phyloP scores from a whole-genome alignment of 2,888 invertebrate species.

The Gerris lacustris region DNA sequence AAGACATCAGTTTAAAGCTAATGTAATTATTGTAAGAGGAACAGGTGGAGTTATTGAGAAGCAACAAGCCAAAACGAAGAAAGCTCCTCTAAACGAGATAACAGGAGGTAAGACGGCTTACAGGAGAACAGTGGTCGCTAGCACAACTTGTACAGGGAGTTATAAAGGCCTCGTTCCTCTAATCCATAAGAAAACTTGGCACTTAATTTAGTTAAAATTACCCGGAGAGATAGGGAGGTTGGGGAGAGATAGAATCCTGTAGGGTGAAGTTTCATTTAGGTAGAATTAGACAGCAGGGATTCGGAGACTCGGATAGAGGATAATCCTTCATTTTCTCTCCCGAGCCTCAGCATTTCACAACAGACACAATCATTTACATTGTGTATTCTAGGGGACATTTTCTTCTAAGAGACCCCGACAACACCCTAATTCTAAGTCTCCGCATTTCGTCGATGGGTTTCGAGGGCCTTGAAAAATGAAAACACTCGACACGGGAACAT shows the following conservation, averaged over 20 bases:
- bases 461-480: background rate
- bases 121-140: background rate
- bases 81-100: background rate
- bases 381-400: too few relatives aligned
- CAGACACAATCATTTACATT: background rate
- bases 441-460: background rate
- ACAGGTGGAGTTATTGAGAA: background rate
- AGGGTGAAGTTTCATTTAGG: background rate
- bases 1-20: too few relatives aligned
- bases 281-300: background rate
- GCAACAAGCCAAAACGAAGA: background rate
- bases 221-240: background rate
- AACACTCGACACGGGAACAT: background rate
- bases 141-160: background rate
- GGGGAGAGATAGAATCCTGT: too few relatives aligned
- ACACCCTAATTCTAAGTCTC: background rate
- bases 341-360: background rate
- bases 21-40: background rate
- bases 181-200: constrained; percentile 3
- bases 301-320: background rate
- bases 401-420: background rate
- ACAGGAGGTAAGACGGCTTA: background rate
- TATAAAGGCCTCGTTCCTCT: background rate
- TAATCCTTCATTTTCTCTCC: background rate
- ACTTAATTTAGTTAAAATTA: constrained; percentile 3